Evolutionary conservation across 2,113 vertebrate species (phyloP).

Genomic region (Porphyrio hochstetteri): DNA sequence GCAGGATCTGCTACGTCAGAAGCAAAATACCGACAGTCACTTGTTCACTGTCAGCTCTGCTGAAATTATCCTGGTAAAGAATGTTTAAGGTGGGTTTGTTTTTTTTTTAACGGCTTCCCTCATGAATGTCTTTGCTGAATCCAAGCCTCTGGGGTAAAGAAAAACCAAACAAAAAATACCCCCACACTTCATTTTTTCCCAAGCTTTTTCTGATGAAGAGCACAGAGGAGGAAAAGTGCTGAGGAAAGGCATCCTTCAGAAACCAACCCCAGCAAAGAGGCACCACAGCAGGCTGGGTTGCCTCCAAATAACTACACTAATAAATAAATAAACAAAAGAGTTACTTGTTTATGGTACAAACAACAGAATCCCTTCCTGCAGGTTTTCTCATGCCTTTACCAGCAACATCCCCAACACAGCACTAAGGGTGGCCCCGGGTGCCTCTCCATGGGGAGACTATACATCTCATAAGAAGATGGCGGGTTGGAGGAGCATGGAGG

Average conservation of each 20-base stretch:
- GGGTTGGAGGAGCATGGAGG: fast-evolving
- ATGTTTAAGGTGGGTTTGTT: not conserved
- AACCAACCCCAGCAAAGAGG: not conserved
- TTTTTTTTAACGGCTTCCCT: not conserved
- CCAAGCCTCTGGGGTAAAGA: not conserved
- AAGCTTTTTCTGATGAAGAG: constrained; percentile 12
- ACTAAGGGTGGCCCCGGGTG: not conserved
- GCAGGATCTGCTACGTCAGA: constrained; percentile 27
- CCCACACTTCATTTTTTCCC: constrained; percentile 37
- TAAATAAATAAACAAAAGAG: not conserved
- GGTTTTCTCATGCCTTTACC: not conserved
- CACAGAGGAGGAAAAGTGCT: not conserved
- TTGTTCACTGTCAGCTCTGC: not conserved
- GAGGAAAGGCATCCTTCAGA: not conserved
- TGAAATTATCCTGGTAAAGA: constrained; percentile 15
- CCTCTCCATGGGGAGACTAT: not conserved
- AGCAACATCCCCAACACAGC: not conserved
- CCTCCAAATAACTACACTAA: not conserved
- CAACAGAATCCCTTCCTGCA: not conserved
- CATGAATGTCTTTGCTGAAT: not conserved
- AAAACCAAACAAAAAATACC: too few species aligned
- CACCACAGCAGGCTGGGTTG: not conserved
- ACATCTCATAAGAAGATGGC: fast-evolving
- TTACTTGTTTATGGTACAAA: not conserved
- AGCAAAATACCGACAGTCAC: constrained; percentile 35